These are phyloP conservation scores for Tetranychus piercei DNA, from an alignment of 2,888 invertebrate species.

Conservation along the genomic window DNA sequence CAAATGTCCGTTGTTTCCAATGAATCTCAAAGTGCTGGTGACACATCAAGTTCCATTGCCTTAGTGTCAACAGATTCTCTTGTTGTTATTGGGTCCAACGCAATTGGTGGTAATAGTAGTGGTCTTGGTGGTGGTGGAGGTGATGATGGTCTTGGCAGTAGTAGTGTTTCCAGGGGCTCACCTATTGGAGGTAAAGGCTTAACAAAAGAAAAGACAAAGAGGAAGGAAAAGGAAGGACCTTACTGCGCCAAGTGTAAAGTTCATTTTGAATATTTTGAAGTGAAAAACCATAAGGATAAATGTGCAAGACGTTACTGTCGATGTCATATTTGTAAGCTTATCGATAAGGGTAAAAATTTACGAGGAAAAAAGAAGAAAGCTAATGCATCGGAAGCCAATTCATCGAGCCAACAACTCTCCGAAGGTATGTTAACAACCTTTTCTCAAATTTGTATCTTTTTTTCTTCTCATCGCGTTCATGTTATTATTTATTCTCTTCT, in stretches of 20 bases:
- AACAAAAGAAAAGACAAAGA: background rate
- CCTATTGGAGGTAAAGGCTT: too few relatives aligned
- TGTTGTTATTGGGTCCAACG: background rate
- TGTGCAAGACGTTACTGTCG: constrained; percentile 4
- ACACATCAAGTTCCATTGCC: background rate
- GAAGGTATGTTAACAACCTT: background rate
- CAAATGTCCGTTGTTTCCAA: constrained; percentile 4
- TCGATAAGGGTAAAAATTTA: background rate
- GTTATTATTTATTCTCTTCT: background rate
- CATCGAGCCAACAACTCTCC: background rate
- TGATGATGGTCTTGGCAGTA: too few relatives aligned
- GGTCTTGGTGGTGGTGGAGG: constrained; percentile 1
- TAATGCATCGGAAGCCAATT: background rate
- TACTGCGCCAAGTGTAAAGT: constrained; percentile 6
- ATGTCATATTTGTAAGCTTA: constrained; percentile 5
- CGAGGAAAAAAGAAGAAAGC: background rate
- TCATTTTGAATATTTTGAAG: background rate
- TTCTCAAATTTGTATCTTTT: background rate
- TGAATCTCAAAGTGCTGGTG: constrained; percentile 1
- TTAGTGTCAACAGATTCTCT: too few relatives aligned
- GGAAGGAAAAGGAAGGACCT: background rate
- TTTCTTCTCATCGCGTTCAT: background rate
- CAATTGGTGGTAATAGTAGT: background rate
- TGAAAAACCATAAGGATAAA: constrained; percentile 7
- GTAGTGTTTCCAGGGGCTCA: too few relatives aligned